Evolutionary conservation across 1,140 invertebrate species (phyloP), one percentile per base, ranked within the genome.

Genomic region (Leptoteleia sp.): DNA sequence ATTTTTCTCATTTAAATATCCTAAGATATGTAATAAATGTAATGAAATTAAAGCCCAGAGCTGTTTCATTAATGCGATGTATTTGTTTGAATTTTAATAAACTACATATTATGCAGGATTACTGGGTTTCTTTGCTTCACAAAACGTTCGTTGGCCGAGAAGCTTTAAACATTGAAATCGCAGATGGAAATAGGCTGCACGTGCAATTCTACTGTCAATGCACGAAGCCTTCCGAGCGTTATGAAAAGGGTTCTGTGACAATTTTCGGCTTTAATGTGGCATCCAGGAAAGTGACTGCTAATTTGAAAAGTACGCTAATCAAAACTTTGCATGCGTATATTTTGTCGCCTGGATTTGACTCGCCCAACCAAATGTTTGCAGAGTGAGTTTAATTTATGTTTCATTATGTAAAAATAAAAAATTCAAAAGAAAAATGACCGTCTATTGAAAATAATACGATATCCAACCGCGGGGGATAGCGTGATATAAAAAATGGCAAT

Each of bases 111-210:
- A 59, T 82, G 55, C 70, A 91, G 91, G 88, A 90, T 73, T 91
- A 88, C 73, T 91, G 90, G 88, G 85, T 90, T 9, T 90, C 90
- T 0, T 52, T 90, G 9, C 82, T 91, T 4, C 85, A 91, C 76
- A 91, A 91, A 80, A 86, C 65, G 31, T 76, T 91, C 22, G 86
- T 90, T 1, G 90, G 90, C 0, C 80, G 70, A 5, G 78, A 86
- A 83, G 90, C 90, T 13, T 80, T 91, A 19, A 87, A 91, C 15
- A 68, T 81, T 0, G 85, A 79, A 67, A 67, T 88, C 17, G 54
- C 62, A 25, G 71, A 73, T 9, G 81, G 71, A 22, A 85, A 87
- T 62, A 71, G 82, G 11, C 83, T 81, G 2, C 76, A 86, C 27
- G 52, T 89, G 3, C 81, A 89, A 16, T 80, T 90, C 27, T 90